Evolutionary conservation across 2,797 vertebrate species (phyloP).

Genomic region (Tadarida brasiliensis): DNA sequence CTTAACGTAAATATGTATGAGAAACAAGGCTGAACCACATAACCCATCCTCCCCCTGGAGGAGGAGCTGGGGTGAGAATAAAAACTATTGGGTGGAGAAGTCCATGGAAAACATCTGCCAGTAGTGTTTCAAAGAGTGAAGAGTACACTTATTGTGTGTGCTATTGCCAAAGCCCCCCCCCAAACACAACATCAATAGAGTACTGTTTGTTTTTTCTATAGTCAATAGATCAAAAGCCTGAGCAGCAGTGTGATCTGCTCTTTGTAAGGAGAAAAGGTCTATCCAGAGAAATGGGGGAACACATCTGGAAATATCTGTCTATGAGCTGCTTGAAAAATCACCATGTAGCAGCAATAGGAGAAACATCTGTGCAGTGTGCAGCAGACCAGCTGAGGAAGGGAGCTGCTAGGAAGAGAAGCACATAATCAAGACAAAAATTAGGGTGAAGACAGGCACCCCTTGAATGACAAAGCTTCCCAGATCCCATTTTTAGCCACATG

Average conservation of each 20-base stretch:
- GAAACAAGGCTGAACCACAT: conserved; percentile 2
- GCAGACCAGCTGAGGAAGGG: conserved; percentile 22
- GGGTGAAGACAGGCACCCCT: conserved; percentile 70
- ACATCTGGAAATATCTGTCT: conserved; percentile 82
- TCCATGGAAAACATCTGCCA: conserved; percentile 77
- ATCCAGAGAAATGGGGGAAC: conserved; percentile 65
- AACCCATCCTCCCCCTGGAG: not conserved
- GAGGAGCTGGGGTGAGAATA: conserved; percentile 64
- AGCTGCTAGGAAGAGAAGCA: conserved; percentile 58
- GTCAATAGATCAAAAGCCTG: conserved; percentile 81
- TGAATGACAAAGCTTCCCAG: conserved; percentile 67
- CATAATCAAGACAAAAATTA: conserved; percentile 72
- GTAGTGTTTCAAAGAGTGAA: conserved; percentile 72
- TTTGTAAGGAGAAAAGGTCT: conserved; percentile 82
- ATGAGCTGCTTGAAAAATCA: conserved; percentile 77
- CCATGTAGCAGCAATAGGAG: conserved; percentile 72
- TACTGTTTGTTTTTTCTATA: conserved; percentile 78
- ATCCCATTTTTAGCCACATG: conserved; percentile 64
- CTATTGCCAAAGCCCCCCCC: conserved; percentile 70
- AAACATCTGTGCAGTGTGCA: conserved; percentile 77
- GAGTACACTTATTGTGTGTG: conserved; percentile 60
- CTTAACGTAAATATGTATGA: conserved; percentile 7
- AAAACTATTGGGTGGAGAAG: conserved; percentile 57
- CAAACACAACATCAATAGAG: conserved; percentile 75
- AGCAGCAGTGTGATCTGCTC: conserved; percentile 67